Base-by-base conservation (phyloP, 1,140 invertebrate genomes). In the Hylaeus volcanicus region DNA sequence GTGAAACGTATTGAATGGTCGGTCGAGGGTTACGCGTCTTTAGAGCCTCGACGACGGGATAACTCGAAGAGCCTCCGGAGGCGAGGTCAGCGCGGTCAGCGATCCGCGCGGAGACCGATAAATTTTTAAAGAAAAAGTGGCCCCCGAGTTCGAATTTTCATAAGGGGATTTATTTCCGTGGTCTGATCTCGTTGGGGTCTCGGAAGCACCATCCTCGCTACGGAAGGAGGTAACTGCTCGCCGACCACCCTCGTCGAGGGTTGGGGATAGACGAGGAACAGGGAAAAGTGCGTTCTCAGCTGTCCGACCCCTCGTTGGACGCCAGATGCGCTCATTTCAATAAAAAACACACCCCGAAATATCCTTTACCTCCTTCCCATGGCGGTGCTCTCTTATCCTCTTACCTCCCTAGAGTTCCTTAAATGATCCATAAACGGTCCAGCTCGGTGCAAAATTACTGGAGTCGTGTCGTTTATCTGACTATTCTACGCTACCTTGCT, bases 151-250 rank as follows among this genome's bases (percentile, higher is more conserved):
- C 84, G 84, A 89, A 91, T 92, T 92, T 91, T 91, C 88, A 92
- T 92, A 91, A 92, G 87, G 75, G 71, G 89, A 90, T 92, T 91
- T 90, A 92, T 88, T 82, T 61, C 68, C 79, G 48, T 53, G 69
- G 63, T 51, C 61, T 8, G 55, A 26, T 43, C 26, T 26, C 66
- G 9, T 53, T 39, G 5, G 61, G 43, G 37, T 79, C 61, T 74
- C 69, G 39, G 64, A 76, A 69, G 56, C 71, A 83, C 87, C 87
- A 88, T 87, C 89, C 89, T 88, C 84, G 86, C 26, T 66, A 9
- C 74, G 53, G 26, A 48, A 61, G 53, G 51, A 88, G 64, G 56
- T 64, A 83, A 70, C 60, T 53, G 68, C 58, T 63, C 37, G 70
- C 39, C 78, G 72, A 65, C 70, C 78, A 55, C 8, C 61, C 61